Base-by-base conservation (phyloP, 2,797 vertebrate genomes). In the Acipenser transmontanus region DNA sequence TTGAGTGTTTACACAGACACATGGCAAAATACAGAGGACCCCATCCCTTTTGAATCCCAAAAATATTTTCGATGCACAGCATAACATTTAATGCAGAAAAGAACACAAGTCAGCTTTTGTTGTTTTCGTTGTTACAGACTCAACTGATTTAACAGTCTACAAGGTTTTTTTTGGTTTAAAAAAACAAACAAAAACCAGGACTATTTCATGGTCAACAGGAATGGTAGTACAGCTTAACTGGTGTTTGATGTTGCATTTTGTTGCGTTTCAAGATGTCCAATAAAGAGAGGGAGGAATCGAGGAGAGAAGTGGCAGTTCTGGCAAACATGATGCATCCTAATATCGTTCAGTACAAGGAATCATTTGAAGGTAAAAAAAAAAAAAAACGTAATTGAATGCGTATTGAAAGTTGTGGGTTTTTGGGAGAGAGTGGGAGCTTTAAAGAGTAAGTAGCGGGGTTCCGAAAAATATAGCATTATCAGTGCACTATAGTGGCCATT, bases 281-380 rank as follows among this genome's bases (percentile, higher is more conserved):
- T 76, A 98, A 93, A 80, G 97, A 98, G 80, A 92, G 95, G 75
- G 92, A 94, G 76, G 97, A 99, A 81, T 97, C 97, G 34, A 91
- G 95, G 47, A 95, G 92, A 82, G 97, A 99, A 87, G 97, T 99
- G 70, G 92, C 92, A 59, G 94, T 99, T 49, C 85, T 99, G 73
- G 96, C 93, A 71, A 97, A 97, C 78, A 97, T 99, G 96, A 99
- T 95, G 78, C 97, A 99, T 80, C 97, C 97, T 5, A 99, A 99
- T 82, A 96, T 99, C 70, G 94, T 99, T 62, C 89, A 97, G 70
- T 99, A 99, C 50, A 94, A 87, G 80, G 95, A 98, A 77, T 98
- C 95, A 59, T 99, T 99, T 92, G 95, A 99, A 95, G 97, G 97
- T 99, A 79, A 80, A 79, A 81, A 34, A 34, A 34, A 20, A 34